A percentile compares a stretch with the other conserved stretches of the same genome.
These are phyloP conservation scores for Antennarius striatus DNA, from an alignment of 2,113 vertebrate genomes.

Conservation along the genomic window DNA sequence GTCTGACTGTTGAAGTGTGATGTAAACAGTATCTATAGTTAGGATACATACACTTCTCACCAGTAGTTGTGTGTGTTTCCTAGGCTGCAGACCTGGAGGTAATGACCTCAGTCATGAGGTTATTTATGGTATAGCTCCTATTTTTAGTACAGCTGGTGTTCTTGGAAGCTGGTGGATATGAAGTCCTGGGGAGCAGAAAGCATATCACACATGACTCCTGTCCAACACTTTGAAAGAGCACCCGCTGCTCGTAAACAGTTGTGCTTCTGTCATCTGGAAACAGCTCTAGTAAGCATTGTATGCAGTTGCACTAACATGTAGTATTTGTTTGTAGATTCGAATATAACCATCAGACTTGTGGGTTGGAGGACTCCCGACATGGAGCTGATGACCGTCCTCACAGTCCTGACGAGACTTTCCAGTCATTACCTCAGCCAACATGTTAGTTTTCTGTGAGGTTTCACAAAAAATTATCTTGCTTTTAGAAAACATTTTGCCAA, in stretches of 20 bases:
- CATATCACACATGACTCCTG: neutral
- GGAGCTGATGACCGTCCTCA: slow-evolving; percentile 5
- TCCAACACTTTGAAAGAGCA: slow-evolving; percentile 14
- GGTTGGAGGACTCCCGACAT: neutral
- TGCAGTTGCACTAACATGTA: neutral
- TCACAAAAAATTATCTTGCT: too few relatives aligned
- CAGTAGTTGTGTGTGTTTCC: neutral
- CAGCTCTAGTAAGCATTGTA: neutral
- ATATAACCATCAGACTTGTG: neutral
- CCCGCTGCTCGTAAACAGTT: slow-evolving; percentile 16
- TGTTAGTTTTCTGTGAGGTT: too few relatives aligned
- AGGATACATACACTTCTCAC: neutral
- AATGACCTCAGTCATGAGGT: slow-evolving; percentile 31
- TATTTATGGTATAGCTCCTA: slow-evolving; percentile 57
- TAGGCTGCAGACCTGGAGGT: neutral
- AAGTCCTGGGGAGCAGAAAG: slow-evolving; percentile 3
- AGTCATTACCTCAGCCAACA: neutral
- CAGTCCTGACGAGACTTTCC: slow-evolving; percentile 17
- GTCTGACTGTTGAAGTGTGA: too few relatives aligned
- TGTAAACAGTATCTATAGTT: neutral
- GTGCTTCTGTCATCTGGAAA: neutral
- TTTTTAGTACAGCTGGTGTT: slow-evolving; percentile 36
- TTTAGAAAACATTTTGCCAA: too few relatives aligned
- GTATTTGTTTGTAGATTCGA: neutral
- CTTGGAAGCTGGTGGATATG: slow-evolving; percentile 18